Base-by-base conservation (phyloP, 2,888 invertebrate genomes). In the Hypomecis atomaria region DNA sequence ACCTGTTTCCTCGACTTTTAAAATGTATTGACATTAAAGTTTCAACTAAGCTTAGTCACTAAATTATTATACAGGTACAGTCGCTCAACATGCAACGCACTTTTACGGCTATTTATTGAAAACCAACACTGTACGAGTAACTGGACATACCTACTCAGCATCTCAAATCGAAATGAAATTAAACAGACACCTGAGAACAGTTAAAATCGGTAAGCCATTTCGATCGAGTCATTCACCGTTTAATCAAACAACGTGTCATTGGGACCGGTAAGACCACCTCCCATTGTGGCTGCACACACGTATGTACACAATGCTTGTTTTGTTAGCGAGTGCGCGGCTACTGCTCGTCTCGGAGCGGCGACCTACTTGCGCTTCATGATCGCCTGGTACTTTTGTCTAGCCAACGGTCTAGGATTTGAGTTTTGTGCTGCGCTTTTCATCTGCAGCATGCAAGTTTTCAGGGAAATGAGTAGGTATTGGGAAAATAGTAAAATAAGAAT, bases 311-410 rank as follows among this genome's bases (percentile, higher is more conserved):
- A 66, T 43, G 65, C 56, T 56, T 55, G 59, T 63, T 64, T 59
- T 64, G 64, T 64, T 64, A 47, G 64, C 55, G 62, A 59, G 43
- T 60, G 60, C 52, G 53, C 65, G 49, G 60, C 65, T 65, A 61
- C 67, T 70, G 69, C 71, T 61, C 70, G 74, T 77, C 74, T 78
- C 76, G 42, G 67, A 65, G 75, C 55, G 45, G 57, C 71, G 72
- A 77, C 76, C 76, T 76, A 74, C 78, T 79, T 68, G 63, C 71
- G 61, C 23, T 48, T 70, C 71, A 75, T 82, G 76, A 63, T 49
- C 69, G 72, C 81, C 83, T 81, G 75, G 78, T 82, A 81, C 74
- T 69, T 66, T 67, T 67, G 64, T 67, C 73, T 72, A 72, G 72
- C 58, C 65, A 57, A 11, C 52, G 48, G 66, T 70, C 71, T 78